Conservation (phyloP, 1,140 invertebrate genomes). For the Brachystomella parvula region DNA sequence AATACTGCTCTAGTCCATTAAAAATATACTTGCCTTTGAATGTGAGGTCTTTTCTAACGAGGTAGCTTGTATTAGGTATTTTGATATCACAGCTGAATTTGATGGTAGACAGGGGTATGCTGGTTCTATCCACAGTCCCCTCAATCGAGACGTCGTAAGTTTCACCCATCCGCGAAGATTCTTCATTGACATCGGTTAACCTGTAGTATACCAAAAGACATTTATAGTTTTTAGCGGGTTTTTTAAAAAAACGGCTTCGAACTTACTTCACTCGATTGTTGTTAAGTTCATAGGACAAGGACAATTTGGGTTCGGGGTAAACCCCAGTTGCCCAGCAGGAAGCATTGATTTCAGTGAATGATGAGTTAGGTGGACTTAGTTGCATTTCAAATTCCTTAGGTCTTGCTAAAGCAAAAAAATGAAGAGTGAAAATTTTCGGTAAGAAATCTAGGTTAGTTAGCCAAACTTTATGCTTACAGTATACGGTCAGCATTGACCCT, state of each 20-base stretch:
- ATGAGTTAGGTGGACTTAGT: neutral
- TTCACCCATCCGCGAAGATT: neutral
- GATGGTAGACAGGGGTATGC: neutral
- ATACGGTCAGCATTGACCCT: neutral
- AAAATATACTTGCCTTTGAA: neutral
- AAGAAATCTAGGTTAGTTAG: too few relatives aligned
- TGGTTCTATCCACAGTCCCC: neutral
- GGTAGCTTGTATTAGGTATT: conserved; percentile 2
- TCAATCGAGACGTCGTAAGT: neutral
- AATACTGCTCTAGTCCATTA: too few relatives aligned
- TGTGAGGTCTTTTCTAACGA: neutral
- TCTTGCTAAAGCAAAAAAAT: neutral
- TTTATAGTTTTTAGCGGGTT: too few relatives aligned
- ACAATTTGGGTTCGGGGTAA: neutral
- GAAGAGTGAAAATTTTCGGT: too few relatives aligned
- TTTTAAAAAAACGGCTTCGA: too few relatives aligned
- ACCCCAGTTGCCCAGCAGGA: neutral
- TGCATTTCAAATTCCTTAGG: neutral
- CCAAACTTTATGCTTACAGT: neutral
- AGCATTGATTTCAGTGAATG: neutral
- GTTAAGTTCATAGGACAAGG: neutral
- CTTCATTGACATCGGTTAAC: neutral
- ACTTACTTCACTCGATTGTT: conserved; percentile 1
- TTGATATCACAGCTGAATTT: conserved; percentile 7
- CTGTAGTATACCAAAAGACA: neutral